Evolutionary conservation across 1,140 invertebrate species (phyloP).

Genomic region (Brachionus asplanchnoidis): DNA sequence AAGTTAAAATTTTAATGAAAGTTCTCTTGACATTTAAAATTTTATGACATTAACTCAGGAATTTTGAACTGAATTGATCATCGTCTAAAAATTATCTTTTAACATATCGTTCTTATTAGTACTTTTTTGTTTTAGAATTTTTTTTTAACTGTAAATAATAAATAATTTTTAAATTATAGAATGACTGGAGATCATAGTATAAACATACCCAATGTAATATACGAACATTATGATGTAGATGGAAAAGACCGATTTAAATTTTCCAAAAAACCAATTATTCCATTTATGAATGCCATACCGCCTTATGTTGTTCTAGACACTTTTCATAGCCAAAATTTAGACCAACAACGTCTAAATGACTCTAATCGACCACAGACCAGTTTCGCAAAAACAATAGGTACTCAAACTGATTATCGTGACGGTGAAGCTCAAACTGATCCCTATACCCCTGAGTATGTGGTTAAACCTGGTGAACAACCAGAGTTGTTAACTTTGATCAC

Average conservation of each 20-base stretch:
- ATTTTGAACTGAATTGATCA: no score
- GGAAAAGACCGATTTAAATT: conserved; percentile 41
- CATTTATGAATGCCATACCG: conserved; percentile 55
- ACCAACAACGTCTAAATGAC: conserved; percentile 43
- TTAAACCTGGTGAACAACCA: conserved; percentile 59
- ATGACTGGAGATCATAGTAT: conserved; percentile 9
- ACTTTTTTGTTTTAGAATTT: no score
- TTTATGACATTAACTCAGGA: no score
- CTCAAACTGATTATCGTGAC: conserved; percentile 70
- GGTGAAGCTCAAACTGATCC: conserved; percentile 71
- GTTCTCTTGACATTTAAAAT: no score
- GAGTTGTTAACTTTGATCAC: conserved; percentile 64
- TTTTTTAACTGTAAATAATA: background rate
- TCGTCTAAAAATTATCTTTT: no score
- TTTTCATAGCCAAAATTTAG: conserved; percentile 45
- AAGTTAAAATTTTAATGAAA: no score
- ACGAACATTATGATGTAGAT: background rate
- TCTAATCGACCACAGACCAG: conserved; percentile 50
- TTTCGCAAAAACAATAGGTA: conserved; percentile 56
- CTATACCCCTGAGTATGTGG: conserved; percentile 66
- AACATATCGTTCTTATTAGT: no score
- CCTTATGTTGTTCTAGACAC: conserved; percentile 55
- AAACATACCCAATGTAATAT: conserved; percentile 44
- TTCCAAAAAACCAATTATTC: conserved; percentile 53
- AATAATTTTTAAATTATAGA: background rate